A percentile compares a stretch with the other conserved stretches of the same genome.
These are phyloP conservation scores for Cyprinodon tularosa DNA, from an alignment of 2,113 vertebrate species.

Conservation along the genomic window DNA sequence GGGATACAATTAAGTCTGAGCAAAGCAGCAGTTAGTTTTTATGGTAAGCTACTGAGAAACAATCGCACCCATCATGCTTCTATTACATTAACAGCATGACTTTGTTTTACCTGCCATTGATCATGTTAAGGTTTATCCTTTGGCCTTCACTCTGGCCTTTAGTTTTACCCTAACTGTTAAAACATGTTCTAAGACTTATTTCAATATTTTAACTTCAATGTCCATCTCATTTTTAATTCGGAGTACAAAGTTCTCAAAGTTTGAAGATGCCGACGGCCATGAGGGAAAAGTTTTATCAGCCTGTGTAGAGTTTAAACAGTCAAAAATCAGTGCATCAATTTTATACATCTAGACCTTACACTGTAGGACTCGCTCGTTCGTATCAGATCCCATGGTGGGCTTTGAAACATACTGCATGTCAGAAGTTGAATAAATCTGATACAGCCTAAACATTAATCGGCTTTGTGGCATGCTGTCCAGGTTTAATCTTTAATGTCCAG, in stretches of 20 bases:
- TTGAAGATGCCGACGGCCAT: slow-evolving; percentile 7
- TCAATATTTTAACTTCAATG: too few species aligned
- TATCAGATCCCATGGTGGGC: neutral
- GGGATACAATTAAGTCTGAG: neutral
- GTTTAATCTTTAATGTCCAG: neutral
- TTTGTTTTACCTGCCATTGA: too few species aligned
- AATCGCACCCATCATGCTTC: too few species aligned
- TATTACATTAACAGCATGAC: too few species aligned
- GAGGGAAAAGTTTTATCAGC: slow-evolving; percentile 32
- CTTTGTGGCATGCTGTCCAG: neutral
- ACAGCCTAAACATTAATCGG: neutral
- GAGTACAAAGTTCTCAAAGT: neutral
- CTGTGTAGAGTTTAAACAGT: neutral
- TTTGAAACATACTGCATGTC: slow-evolving; percentile 10
- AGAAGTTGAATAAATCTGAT: slow-evolving; percentile 12
- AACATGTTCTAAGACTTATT: too few species aligned
- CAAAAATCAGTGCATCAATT: slow-evolving; percentile 16
- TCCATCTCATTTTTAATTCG: neutral
- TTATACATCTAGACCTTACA: neutral
- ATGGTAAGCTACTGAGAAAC: too few species aligned
- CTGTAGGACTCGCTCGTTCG: neutral
- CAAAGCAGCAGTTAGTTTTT: neutral
- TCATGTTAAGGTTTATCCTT: too few species aligned
- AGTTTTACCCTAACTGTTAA: too few species aligned
- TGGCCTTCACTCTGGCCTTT: too few species aligned